A percentile compares a stretch with the other conserved stretches of the same genome.
Conservation (phyloP, 2,113 vertebrate genomes). For the Spea multiplicata region DNA sequence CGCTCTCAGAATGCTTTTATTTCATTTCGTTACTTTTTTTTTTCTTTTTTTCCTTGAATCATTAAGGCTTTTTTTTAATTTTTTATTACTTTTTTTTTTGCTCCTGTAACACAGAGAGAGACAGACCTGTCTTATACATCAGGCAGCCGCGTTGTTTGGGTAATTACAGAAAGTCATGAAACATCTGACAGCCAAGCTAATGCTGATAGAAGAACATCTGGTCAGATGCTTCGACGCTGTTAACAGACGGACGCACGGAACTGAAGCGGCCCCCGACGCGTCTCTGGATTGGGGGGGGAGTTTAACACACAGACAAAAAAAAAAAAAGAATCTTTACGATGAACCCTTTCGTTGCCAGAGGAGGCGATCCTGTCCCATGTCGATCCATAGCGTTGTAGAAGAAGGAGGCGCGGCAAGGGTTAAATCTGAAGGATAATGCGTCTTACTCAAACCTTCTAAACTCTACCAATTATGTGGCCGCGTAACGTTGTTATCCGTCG, state of each 20-base stretch:
- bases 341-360: not conserved
- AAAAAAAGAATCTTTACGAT: not conserved
- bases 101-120: not conserved
- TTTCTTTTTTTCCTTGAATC: not conserved
- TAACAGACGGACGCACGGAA: conserved; percentile 34
- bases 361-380: not conserved
- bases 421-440: not conserved
- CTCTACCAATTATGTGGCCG: not conserved
- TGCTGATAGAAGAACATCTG: conserved; percentile 33
- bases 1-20: not conserved
- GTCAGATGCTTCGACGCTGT: not conserved
- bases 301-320: too few relatives aligned
- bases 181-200: conserved; percentile 35
- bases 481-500: not conserved
- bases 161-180: conserved; percentile 38
- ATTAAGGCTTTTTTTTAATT: conserved; percentile 10
- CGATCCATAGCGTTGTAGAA: too few relatives aligned
- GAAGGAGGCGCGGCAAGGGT: not conserved
- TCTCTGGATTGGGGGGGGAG: not conserved
- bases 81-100: not conserved
- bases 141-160: conserved; percentile 28
- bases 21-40: not conserved
- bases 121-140: conserved; percentile 24
- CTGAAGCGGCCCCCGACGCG: conserved; percentile 7
- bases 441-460: not conserved